Evolutionary conservation across 2,113 vertebrate genomes (phyloP), one percentile per base, ranked within the genome.

Genomic region (Alaudala cheleensis): DNA sequence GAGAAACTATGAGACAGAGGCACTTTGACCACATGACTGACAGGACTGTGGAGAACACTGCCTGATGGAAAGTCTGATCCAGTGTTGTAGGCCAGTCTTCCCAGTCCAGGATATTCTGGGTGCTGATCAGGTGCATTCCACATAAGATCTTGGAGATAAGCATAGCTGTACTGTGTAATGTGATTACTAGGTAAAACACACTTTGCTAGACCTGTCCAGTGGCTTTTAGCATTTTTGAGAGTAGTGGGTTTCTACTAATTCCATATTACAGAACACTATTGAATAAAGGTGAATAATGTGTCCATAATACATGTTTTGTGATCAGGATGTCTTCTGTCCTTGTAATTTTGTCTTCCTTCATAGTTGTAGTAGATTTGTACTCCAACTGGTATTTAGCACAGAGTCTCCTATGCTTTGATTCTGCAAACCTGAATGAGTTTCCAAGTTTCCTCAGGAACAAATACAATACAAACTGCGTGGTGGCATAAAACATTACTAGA

Each of bases 341-440:
- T 66, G n/a, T 53, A 51, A 47, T 44, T 82, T 77, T 87, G 21
- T 69, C 7, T 83, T 81, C 65, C 40, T 86, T 83, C 8, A 18
- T 83, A 11, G 21, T 66, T 73, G 8, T 22, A 71, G 34, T 20
- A 79, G 61, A n/a, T 57, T 23, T 0, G 9, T 74, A 17, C 34
- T 93, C 9, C 16, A 49, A 0, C 31, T 53, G 49, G 11, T 73
- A 22, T 83, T 78, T 34, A 12, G 22, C 53, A 17, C 26, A 16
- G 44, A 34, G 60, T 83, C 18, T 67, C 13, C 19, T 74, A 23
- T 77, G 22, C 14, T 89, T 92, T 34, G 24, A 18, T 92, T 88
- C 45, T 91, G 58, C 50, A 82, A 85, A 85, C 34, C 8, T 29
- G 62, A 88, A 53, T 88, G 47, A 57, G 37, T 83, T 90, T 91